A percentile compares a stretch with the other conserved stretches of the same genome.
These are phyloP conservation scores for Thumatha senex DNA, from an alignment of 2,888 invertebrate species.

Conservation along the genomic window DNA sequence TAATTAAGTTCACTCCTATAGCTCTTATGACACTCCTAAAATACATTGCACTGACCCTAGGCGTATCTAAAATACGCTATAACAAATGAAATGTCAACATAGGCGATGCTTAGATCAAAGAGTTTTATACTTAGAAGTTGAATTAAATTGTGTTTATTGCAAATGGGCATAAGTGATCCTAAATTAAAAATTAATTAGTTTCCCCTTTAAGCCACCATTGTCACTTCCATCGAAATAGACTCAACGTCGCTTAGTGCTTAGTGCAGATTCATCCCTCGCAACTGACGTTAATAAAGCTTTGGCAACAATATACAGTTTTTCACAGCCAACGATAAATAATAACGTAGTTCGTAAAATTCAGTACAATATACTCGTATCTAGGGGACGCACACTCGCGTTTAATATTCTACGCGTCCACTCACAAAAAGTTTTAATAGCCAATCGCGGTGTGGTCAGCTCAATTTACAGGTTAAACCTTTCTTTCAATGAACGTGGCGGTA, in stretches of 20 bases:
- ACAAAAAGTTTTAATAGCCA: slow-evolving; percentile 30
- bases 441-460: slow-evolving; percentile 12
- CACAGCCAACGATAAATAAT: slow-evolving; percentile 34
- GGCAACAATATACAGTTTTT: slow-evolving; percentile 36
- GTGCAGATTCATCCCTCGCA: slow-evolving; percentile 19
- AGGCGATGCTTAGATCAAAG: too few relatives aligned
- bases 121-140: too few relatives aligned
- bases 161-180: too few relatives aligned
- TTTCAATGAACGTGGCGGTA: slow-evolving; percentile 5
- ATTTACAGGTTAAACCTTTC: slow-evolving; percentile 14
- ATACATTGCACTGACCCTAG: too few relatives aligned
- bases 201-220: slow-evolving; percentile 11
- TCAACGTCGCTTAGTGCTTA: slow-evolving; percentile 22
- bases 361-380: slow-evolving; percentile 28
- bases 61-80: too few relatives aligned
- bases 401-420: slow-evolving; percentile 27
- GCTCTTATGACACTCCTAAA: too few relatives aligned
- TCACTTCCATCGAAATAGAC: slow-evolving; percentile 25
- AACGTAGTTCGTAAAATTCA: slow-evolving; percentile 14
- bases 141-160: too few relatives aligned
- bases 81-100: too few relatives aligned
- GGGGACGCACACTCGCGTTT: slow-evolving; percentile 18
- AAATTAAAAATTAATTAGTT: too few relatives aligned
- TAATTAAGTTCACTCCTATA: too few relatives aligned
- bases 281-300: slow-evolving; percentile 34